Evolutionary conservation across 2,113 vertebrate genomes (phyloP).

Genomic region (Dicentrarchus labrax): DNA sequence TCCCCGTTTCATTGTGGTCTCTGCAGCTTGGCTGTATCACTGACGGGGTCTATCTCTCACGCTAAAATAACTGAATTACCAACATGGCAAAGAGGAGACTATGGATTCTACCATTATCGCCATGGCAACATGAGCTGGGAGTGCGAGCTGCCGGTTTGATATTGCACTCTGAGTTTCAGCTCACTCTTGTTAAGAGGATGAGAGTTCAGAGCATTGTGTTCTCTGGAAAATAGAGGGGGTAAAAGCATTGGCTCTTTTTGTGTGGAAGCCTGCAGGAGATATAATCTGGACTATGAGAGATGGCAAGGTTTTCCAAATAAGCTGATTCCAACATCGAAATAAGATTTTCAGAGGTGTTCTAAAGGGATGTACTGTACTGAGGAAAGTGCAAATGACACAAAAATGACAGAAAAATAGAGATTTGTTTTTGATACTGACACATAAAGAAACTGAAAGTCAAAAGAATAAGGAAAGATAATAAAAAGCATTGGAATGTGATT

Average conservation of each 20-base stretch:
- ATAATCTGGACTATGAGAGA: conserved; percentile 34
- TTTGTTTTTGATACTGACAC: not conserved
- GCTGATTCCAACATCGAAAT: not conserved
- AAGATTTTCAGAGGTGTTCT: not conserved
- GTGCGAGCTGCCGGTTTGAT: conserved; percentile 60
- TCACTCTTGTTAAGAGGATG: conserved; percentile 62
- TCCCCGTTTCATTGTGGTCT: conserved; percentile 62
- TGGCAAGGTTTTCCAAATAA: conserved; percentile 45
- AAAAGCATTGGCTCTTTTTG: conserved; percentile 40
- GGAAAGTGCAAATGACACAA: conserved; percentile 6
- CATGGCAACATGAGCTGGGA: conserved; percentile 79
- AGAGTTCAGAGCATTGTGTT: conserved; percentile 67
- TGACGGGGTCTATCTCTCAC: conserved; percentile 54
- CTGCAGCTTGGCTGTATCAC: conserved; percentile 47
- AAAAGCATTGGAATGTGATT: not conserved
- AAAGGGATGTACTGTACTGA: not conserved
- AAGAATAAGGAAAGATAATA: not conserved
- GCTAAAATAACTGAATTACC: conserved; percentile 77
- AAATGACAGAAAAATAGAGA: not conserved
- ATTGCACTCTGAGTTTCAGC: conserved; percentile 65
- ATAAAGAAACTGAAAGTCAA: conserved; percentile 1
- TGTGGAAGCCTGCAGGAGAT: conserved; percentile 45
- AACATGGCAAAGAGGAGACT: conserved; percentile 55
- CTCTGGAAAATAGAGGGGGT: conserved; percentile 38
- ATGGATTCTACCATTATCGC: conserved; percentile 74